Conservation (phyloP, 2,797 vertebrate genomes). For the Myotis findleyi region DNA sequence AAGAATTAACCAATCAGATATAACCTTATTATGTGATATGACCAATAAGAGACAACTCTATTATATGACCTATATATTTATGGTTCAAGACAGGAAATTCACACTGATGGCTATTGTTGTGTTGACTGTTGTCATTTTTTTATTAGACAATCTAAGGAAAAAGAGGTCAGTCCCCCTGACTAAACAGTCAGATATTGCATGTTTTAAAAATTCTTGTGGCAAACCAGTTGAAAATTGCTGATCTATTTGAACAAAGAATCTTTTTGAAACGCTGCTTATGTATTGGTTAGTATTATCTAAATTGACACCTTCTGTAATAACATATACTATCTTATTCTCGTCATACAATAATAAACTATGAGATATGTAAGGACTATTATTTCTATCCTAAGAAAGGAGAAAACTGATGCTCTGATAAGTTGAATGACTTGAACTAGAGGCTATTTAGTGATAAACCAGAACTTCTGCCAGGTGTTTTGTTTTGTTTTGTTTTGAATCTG, state of each 20-base stretch:
- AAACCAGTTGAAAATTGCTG: background rate
- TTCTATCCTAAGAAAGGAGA: background rate
- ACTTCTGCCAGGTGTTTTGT: background rate
- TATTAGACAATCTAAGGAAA: too few species aligned
- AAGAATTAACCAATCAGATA: too few species aligned
- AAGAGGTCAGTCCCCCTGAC: too few species aligned
- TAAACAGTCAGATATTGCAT: background rate
- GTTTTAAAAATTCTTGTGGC: background rate
- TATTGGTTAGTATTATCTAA: background rate
- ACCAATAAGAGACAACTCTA: too few species aligned
- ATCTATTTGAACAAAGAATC: background rate
- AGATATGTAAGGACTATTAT: background rate
- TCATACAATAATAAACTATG: background rate
- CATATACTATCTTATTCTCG: background rate
- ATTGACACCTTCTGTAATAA: background rate
- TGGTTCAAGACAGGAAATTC: too few species aligned
- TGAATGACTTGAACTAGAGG: background rate
- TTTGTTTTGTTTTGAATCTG: background rate
- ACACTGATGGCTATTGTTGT: too few species aligned
- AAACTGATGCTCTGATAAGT: background rate
- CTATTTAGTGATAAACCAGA: background rate
- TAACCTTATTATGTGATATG: too few species aligned
- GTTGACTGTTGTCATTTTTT: too few species aligned
- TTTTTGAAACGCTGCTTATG: background rate
- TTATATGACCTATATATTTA: too few species aligned